Percentiles rank a stretch among this genome's conserved stretches.
Conservation (phyloP, 2,113 vertebrate genomes). For the Ammodytes dubius region DNA sequence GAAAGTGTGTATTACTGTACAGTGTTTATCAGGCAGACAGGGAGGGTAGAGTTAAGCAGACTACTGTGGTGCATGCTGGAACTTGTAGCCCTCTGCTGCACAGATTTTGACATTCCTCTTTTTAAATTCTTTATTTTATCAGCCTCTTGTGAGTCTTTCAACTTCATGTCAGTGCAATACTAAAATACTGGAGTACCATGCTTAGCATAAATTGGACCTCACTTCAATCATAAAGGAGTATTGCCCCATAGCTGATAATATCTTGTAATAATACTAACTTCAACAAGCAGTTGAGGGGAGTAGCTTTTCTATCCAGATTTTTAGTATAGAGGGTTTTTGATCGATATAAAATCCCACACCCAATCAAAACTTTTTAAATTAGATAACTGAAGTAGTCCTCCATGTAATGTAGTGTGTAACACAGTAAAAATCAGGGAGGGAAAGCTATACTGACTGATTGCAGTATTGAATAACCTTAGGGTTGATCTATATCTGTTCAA, state of each 20-base stretch:
- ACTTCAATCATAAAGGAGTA: not conserved
- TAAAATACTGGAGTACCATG: not conserved
- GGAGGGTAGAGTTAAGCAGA: not conserved
- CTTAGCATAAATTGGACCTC: not conserved
- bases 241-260: not conserved
- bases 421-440: slow-evolving; percentile 2
- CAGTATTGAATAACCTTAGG: slow-evolving; percentile 10
- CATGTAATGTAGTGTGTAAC: not conserved
- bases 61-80: not conserved
- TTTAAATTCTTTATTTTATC: not conserved
- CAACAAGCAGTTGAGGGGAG: not conserved
- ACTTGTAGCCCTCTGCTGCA: not conserved
- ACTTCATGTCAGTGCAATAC: not conserved
- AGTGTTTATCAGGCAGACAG: not conserved
- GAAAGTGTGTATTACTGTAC: not conserved
- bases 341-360: slow-evolving; percentile 10
- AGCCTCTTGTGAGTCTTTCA: not conserved
- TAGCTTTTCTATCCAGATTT: not conserved
- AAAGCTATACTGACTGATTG: slow-evolving; percentile 5
- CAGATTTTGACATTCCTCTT: not conserved
- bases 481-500: slow-evolving; percentile 6
- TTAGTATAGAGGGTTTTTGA: not conserved
- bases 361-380: not conserved
- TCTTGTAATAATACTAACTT: not conserved
- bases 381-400: not conserved